Evolutionary conservation across 2,888 invertebrate species (phyloP), one percentile per base, ranked within the genome.

Genomic region (Chrysotoxum bicinctum): DNA sequence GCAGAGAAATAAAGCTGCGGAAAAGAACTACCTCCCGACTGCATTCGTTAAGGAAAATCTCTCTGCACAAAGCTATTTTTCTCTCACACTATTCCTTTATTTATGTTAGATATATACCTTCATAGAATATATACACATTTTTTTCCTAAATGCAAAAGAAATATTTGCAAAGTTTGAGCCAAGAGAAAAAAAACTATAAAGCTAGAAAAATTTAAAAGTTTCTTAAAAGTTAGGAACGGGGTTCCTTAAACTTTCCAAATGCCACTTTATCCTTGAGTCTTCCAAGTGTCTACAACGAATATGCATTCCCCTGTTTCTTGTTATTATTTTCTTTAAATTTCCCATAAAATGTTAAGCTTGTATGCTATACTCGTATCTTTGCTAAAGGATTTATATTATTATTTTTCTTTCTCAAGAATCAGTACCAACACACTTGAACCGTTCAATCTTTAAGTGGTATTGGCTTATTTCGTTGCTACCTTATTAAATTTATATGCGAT

Each of bases 301-400:
- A 79, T 84, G 70, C 84, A 79, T 75, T 79, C 70, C 52, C 43
- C 43, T 69, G 66, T 79, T 79, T 79, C 79, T 79, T 84, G 69
- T 79, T 84, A 84, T 79, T 79, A 84, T 83, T 78, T 83, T 83
- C 73, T 69, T 83, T 83, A 83, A 83, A 74, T 83, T 83, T 69
- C 62, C 72, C 73, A 83, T 69, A 69, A 60, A 83, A 62, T 68
- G 68, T 62, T 78, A 37, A 69, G 62, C 69, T 54, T 56, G 54
- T 40, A 48, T 78, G 68, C 32, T 66, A 66, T 50, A 50, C 50
- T 66, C 50, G 66, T 77, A 73, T 72, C 77, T 66, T 40, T 30
- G 26, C 66, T 72, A 60, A 52, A 58, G 60, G 70, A 81, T 77
- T 73, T 77, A 68, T 68, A 62, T 58, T 72, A 72, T 83, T 83